A percentile compares a stretch with the other conserved stretches of the same genome.
phyloP scores from a whole-genome alignment of 2,888 invertebrate species.

The Zeuzera pyrina region DNA sequence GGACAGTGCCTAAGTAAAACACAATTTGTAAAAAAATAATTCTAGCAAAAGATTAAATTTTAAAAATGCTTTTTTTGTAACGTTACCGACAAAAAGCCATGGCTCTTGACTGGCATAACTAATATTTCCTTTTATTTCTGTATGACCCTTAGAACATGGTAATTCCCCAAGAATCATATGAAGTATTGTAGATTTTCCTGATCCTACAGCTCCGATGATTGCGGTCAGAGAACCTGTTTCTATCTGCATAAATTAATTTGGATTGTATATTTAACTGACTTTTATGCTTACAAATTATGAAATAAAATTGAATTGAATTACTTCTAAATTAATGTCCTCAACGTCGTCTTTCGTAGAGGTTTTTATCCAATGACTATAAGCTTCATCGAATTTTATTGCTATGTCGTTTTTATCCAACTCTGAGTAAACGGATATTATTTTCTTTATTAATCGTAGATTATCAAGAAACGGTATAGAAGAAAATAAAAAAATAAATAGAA shows the following conservation, averaged over 20 bases:
- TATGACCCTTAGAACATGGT: slow-evolving; percentile 75
- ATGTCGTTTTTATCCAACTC: slow-evolving; percentile 19
- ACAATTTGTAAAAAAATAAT: neutral
- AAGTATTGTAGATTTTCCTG: slow-evolving; percentile 74
- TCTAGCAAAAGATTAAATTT: neutral
- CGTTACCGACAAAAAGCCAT: slow-evolving; percentile 82
- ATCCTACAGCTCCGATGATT: slow-evolving; percentile 75
- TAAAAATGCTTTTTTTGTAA: slow-evolving; percentile 64
- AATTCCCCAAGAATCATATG: slow-evolving; percentile 83
- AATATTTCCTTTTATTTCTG: slow-evolving; percentile 74
- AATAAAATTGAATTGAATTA: slow-evolving; percentile 22
- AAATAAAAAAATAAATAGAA: neutral
- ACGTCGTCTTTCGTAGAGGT: slow-evolving; percentile 56
- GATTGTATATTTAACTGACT: neutral
- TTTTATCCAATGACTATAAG: slow-evolving; percentile 64
- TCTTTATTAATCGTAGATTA: neutral
- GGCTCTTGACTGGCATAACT: slow-evolving; percentile 88
- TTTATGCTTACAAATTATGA: neutral
- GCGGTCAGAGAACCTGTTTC: slow-evolving; percentile 65
- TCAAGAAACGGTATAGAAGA: no score
- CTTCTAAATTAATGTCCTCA: slow-evolving; percentile 49
- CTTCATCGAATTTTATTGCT: slow-evolving; percentile 49
- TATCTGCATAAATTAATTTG: slow-evolving; percentile 26
- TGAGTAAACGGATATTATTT: neutral
- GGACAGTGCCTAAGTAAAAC: slow-evolving; percentile 74